A percentile compares a stretch with the other conserved stretches of the same genome.
These are phyloP conservation scores for Drosophila austrosaltans DNA, from an alignment of 2,888 invertebrate genomes.

Conservation along the genomic window DNA sequence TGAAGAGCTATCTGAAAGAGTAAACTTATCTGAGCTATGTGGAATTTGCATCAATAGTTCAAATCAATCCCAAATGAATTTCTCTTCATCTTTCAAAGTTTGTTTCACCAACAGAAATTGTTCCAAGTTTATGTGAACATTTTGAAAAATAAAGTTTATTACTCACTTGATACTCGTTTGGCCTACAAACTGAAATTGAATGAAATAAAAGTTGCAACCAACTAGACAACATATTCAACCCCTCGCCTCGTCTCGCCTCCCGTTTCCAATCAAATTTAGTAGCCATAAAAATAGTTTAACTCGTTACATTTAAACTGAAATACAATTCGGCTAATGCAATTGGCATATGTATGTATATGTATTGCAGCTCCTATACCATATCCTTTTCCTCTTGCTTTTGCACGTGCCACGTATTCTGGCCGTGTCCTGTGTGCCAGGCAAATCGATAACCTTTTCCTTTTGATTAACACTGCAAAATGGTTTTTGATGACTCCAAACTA, in stretches of 20 bases:
- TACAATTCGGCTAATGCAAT: conserved; percentile 74
- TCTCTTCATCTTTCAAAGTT: background rate
- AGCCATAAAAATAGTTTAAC: conserved; percentile 64
- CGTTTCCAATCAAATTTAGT: conserved; percentile 6
- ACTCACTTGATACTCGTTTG: conserved; percentile 58
- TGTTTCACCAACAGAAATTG: background rate
- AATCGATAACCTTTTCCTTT: conserved; percentile 35
- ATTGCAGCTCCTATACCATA: too few relatives aligned
- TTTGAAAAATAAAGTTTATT: conserved; percentile 19
- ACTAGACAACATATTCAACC: background rate
- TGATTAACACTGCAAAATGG: conserved; percentile 43
- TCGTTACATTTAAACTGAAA: conserved; percentile 68
- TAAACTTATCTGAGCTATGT: background rate
- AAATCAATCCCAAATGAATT: background rate
- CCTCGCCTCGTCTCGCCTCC: background rate
- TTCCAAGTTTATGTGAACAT: conserved; percentile 6
- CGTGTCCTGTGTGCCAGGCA: background rate
- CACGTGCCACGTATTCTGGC: background rate
- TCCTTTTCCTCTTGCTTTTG: background rate
- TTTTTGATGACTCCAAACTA: conserved; percentile 32
- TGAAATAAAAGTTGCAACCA: conserved; percentile 3
- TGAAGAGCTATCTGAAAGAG: background rate
- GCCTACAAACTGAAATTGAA: conserved; percentile 29
- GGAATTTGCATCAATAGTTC: background rate
- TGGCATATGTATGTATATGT: conserved; percentile 51